Base-by-base conservation (phyloP, 2,888 invertebrate species). In the Phortica okadai region DNA sequence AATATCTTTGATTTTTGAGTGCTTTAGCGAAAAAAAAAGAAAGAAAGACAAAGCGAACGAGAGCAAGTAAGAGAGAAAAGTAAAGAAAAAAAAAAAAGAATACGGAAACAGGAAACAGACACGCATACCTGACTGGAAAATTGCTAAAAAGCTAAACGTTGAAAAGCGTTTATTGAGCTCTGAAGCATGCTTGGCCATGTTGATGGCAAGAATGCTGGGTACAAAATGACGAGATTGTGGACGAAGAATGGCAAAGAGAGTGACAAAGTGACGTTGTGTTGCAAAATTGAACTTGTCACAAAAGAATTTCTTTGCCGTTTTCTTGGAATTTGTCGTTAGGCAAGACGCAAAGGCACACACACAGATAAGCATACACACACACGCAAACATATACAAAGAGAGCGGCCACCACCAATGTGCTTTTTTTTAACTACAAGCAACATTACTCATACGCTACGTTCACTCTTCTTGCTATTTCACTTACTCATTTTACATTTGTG, bases 261-360 rank as follows among this genome's bases (percentile, higher is more conserved):
- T 3, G 56, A 6, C 14, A 56, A 6, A 4, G 50, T 45, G 66
- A 66, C 21, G 58, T 54, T 64, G 72, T 72, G 72, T 76, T 76
- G 59, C 54, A 75, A 67, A 66, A 84, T 84, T 79, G 84, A 85
- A 88, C 86, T 86, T 86, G 85, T 86, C 85, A 86, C 85, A 86
- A 86, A 86, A 86, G 85, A 86, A 86, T 86, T 86, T 86, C 88
- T 88, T 88, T 87, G 88, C 82, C 79, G 83, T 81, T 33, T 41
- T 81, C 73, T 86, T 56, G 85, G 85, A 87, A 86, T 86, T 87
- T 84, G 54, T 79, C 76, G 74, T 72, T 69, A 64, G 21, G 41
- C 64, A 62, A 25, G 41, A 44, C 16, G 41, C 8, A 66, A 41
- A 66, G 14, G 44, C 7, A 66, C n/a, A 2, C 41, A 42, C n/a